These are phyloP conservation scores for Macrosteles quadrilineatus DNA, from an alignment of 1,140 invertebrate species.

Conservation along the genomic window DNA sequence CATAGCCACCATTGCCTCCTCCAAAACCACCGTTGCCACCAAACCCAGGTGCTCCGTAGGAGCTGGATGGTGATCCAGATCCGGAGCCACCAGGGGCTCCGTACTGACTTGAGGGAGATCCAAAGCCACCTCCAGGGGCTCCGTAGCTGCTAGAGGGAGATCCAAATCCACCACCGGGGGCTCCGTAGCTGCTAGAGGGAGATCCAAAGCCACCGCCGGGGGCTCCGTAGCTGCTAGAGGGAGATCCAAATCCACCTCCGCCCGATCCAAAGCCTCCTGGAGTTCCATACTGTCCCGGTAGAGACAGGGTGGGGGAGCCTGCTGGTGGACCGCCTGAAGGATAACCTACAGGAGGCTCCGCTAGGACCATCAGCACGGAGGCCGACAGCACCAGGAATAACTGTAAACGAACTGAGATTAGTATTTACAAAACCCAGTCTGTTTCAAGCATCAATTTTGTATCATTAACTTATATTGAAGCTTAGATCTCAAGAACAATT, in stretches of 20 bases:
- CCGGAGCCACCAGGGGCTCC: constrained; percentile 8
- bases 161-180: background rate
- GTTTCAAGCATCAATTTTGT: too few relatives aligned
- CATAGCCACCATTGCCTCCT: background rate
- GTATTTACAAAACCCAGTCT: too few relatives aligned
- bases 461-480: too few relatives aligned
- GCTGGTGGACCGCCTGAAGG: constrained; percentile 14
- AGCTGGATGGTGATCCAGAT: constrained; percentile 23
- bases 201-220: constrained; percentile 12
- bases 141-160: constrained; percentile 9
- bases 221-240: constrained; percentile 33
- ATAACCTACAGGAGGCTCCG: constrained; percentile 29
- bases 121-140: background rate
- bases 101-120: constrained; percentile 20
- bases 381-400: constrained; percentile 20
- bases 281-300: background rate
- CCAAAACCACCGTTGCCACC: constrained; percentile 2
- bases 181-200: constrained; percentile 22
- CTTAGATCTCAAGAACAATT: too few relatives aligned
- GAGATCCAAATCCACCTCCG: constrained; percentile 5
- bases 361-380: constrained; percentile 12
- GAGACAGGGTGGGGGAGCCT: background rate
- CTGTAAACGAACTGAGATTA: constrained; percentile 15
- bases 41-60: constrained; percentile 27
- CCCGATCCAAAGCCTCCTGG: background rate